Evolutionary conservation across 2,888 invertebrate species (phyloP), one percentile per base, ranked within the genome.

Genomic region (Ganaspis brasiliensis): DNA sequence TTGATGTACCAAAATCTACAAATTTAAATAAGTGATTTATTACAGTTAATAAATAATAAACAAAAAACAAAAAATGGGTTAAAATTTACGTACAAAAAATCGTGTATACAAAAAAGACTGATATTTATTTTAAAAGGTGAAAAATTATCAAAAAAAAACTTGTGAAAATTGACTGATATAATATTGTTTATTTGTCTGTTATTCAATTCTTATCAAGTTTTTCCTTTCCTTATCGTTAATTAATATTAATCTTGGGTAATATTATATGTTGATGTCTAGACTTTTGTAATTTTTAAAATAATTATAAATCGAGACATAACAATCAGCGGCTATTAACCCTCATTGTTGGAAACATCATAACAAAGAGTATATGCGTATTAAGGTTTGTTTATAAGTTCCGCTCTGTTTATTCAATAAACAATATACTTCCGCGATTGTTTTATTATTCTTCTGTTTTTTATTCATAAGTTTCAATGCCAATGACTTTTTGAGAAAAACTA

Each of bases 301-400:
- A 19, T 6, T 52, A 19, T 2, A 67, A 21, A 9, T 24, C 21
- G 40, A 40, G 67, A 67, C 24, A 24, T 67, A 45, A 40, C 24
- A 67, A 45, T 45, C 14, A 24, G 52, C 67, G 67, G 45, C 14
- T 67, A 67, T 67, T 67, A 40, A 67, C 67, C 67, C 24, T 3
- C 31, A 37, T 16, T 12, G 37, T 19, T 5, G 1, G 14, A 35
- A 31, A 59, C 6, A 37, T 4, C 10, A 12, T 37, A 49, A 16
- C 19, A 37, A 3, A 63, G 12, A 9, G 12, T 37, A 31, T n/a
- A n/a, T n/a, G 16, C 4, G 35, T 61, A n/a, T n/a, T n/a, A n/a
- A n/a, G n/a, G n/a, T 63, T 12, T 63, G 63, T 24, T 63, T 63
- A 40, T 12, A 14, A 19, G 63, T 21, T 21, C 14, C 37, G 21